These are phyloP conservation scores for Delia radicum DNA, from an alignment of 1,140 invertebrate genomes.

Conservation along the genomic window DNA sequence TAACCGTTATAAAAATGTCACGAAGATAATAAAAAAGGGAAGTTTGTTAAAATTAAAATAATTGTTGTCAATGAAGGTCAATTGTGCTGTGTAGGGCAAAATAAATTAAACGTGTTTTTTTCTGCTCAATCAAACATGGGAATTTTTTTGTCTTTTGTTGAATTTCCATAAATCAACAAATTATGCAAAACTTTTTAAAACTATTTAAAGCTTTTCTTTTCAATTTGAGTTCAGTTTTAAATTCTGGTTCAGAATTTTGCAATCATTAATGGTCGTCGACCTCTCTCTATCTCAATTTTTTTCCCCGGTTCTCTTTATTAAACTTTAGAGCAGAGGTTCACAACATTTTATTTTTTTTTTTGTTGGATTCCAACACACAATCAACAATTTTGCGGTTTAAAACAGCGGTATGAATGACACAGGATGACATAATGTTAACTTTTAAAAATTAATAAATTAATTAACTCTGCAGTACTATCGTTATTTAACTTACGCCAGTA, in stretches of 20 bases:
- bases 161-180: background rate
- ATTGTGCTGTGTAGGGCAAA: background rate
- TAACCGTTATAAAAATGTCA: background rate
- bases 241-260: background rate
- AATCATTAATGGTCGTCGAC: slow-evolving; percentile 16
- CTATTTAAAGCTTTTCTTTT: background rate
- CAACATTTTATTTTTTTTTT: too few species aligned
- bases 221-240: background rate
- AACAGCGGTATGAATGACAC: too few species aligned
- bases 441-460: too few species aligned
- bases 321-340: too few species aligned
- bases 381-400: too few species aligned
- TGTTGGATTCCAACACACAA: too few species aligned
- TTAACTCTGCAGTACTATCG: too few species aligned
- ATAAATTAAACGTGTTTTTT: background rate
- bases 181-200: background rate
- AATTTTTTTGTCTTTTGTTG: background rate
- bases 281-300: background rate
- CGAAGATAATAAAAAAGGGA: background rate
- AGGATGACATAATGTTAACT: too few species aligned
- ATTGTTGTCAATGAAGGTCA: background rate
- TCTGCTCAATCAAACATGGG: background rate
- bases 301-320: background rate
- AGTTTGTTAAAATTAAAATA: background rate
- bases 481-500: too few species aligned